Evolutionary conservation across 2,797 vertebrate species (phyloP).

Genomic region (Rallus crepitans): DNA sequence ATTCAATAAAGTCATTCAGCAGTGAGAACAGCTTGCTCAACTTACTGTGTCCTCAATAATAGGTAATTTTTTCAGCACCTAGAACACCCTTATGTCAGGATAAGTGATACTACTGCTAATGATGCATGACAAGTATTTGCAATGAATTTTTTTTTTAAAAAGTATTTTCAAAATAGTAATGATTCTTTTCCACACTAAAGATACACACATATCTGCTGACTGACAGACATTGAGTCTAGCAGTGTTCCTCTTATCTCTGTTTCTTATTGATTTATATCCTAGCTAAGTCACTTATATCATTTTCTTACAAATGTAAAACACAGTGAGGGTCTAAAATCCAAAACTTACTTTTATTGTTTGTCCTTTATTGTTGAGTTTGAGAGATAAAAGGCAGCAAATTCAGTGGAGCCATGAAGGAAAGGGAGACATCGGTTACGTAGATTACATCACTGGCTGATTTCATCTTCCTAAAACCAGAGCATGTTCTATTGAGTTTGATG

Average conservation of each 20-base stretch:
- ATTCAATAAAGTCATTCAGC: neutral
- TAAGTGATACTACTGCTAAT: neutral
- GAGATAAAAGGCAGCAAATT: constrained; percentile 61
- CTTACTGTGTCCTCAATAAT: neutral
- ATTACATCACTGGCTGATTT: constrained; percentile 75
- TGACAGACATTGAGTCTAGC: neutral
- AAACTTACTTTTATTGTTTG: neutral
- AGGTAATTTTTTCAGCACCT: neutral
- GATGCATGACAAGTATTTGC: neutral
- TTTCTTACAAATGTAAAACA: neutral
- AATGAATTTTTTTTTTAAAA: neutral
- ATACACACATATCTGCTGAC: neutral
- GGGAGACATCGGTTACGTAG: constrained; percentile 50
- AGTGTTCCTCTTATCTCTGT: neutral
- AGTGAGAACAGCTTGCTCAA: neutral
- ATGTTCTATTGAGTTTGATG: constrained; percentile 78
- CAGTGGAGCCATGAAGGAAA: constrained; percentile 53
- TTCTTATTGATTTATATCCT: neutral
- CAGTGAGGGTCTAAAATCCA: neutral
- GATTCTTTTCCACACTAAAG: neutral
- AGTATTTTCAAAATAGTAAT: neutral
- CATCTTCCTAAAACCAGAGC: constrained; percentile 62
- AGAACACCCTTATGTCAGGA: neutral
- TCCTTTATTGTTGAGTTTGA: constrained; percentile 47
- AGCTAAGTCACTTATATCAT: neutral